Evolutionary conservation across 2,113 vertebrate genomes (phyloP), one percentile per base, ranked within the genome.

Genomic region (Myocastor coypus): DNA sequence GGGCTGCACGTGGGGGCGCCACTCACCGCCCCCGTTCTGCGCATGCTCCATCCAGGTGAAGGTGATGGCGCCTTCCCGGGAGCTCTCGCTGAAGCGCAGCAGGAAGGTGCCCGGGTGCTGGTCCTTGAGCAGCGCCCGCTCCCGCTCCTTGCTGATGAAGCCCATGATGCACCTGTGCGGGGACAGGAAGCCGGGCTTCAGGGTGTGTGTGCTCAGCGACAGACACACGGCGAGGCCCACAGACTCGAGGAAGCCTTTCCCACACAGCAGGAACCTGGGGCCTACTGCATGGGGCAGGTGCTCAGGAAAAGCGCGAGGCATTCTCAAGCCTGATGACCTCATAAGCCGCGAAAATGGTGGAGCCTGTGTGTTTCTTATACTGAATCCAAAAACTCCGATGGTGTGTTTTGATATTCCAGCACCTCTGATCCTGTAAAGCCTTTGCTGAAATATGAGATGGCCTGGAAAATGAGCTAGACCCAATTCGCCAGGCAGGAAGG

Each of bases 1-100:
- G 32, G 46, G 6, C 57, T 55, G 37, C 42, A 28, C 0, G 3
- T 32, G 24, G 30, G 34, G 32, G 32, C 40, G 10, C 26, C 12
- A 37, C 97, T 96, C 68, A 97, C 97, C 87, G 59, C 98, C 98
- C 97, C 99, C 98, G 0, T 98, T 99, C 17, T 98, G 97, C 52
- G 99, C 98, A 30, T 97, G 98, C 73, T 99, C 99, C n/a, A 99
- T 98, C 99, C 99, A 99, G 7, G 99, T 99, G 96, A 99, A 99
- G 1, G 99, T 99, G 98, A 99, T 99, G 32, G 99, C 99, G 42
- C 99, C 99, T 52, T 99, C 99, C 46, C 96, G 98, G 97, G 99
- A 99, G 98, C 99, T 99, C 98, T 99, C 99, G 0, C 99, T 99
- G 98, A 99, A 99, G 13, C 99, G 96, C 81, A 99, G 97, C 96